These are phyloP conservation scores for Parazoanthus swiftii DNA, from an alignment of 92 coral and sea anemone genomes.

Conservation along the genomic window DNA sequence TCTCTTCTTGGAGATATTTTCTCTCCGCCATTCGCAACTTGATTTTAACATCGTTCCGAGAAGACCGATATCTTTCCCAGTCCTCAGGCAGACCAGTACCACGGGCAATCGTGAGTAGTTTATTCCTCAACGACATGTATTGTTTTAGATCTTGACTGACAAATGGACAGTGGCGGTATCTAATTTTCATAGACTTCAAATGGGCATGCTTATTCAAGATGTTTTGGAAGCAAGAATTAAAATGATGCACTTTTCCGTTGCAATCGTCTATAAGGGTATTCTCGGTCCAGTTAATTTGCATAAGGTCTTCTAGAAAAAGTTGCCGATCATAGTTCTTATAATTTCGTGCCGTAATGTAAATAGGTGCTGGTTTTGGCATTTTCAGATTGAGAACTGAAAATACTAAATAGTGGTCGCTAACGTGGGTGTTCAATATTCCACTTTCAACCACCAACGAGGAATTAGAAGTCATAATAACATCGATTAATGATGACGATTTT, in stretches of 20 bases:
- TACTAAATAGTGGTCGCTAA: constrained; percentile 31
- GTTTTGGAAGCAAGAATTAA: constrained; percentile 6
- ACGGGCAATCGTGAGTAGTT: constrained; percentile 29
- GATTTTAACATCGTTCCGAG: constrained; percentile 18
- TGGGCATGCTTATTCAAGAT: constrained; percentile 35
- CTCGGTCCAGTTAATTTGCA: constrained; percentile 21
- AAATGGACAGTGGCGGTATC: constrained; percentile 27
- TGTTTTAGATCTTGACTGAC: constrained; percentile 6
- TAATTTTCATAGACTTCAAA: constrained; percentile 39
- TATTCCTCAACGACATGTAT: constrained; percentile 10
- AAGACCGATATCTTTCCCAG: constrained; percentile 37
- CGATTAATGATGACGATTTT: constrained; percentile 2
- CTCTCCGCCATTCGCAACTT: constrained; percentile 23
- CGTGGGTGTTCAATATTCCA: constrained; percentile 1
- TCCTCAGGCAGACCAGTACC: constrained; percentile 32
- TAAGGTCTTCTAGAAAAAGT: constrained; percentile 7
- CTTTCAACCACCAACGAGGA: background rate
- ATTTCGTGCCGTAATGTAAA: background rate
- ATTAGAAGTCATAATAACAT: background rate
- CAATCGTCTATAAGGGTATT: constrained; percentile 22
- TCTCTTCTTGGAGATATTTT: constrained; percentile 22
- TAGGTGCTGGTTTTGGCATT: constrained; percentile 28
- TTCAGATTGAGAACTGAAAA: constrained; percentile 5
- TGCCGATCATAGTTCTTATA: constrained; percentile 6
- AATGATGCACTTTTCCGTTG: constrained; percentile 42